phyloP scores from a whole-genome alignment of 2,888 invertebrate genomes.

The Unio pictorum region DNA sequence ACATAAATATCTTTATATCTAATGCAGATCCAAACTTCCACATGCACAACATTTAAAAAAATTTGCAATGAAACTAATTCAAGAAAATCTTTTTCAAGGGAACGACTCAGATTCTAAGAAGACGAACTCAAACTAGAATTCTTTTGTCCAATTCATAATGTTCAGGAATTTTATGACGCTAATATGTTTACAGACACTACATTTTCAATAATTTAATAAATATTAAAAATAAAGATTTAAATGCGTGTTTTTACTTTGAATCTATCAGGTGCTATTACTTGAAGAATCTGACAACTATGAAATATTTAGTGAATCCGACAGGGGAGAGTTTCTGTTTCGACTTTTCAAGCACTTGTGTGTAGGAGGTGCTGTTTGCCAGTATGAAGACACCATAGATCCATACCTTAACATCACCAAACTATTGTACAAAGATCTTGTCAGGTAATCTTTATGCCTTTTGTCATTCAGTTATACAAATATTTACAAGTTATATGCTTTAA shows the following conservation, averaged over 20 bases:
- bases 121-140: no score
- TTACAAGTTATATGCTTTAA: no score
- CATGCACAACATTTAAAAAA: no score
- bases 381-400: conserved; percentile 75
- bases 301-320: conserved; percentile 72
- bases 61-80: no score
- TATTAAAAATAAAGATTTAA: not conserved
- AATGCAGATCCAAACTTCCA: no score
- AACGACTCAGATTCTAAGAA: no score
- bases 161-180: no score
- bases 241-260: not conserved
- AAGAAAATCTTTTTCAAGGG: no score
- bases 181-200: no score
- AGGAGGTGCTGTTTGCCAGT: conserved; percentile 77
- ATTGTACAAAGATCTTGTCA: conserved; percentile 76
- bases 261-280: conserved; percentile 69
- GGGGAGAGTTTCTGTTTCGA: conserved; percentile 75
- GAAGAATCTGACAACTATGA: conserved; percentile 73
- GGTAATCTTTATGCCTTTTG: conserved; percentile 59
- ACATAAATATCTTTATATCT: no score
- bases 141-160: no score
- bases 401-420: conserved; percentile 74
- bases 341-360: conserved; percentile 75
- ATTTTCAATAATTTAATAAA: no score
- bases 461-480: not conserved